These are phyloP conservation scores for Dolichotis patagonum DNA, from an alignment of 2,113 vertebrate species.

Conservation along the genomic window DNA sequence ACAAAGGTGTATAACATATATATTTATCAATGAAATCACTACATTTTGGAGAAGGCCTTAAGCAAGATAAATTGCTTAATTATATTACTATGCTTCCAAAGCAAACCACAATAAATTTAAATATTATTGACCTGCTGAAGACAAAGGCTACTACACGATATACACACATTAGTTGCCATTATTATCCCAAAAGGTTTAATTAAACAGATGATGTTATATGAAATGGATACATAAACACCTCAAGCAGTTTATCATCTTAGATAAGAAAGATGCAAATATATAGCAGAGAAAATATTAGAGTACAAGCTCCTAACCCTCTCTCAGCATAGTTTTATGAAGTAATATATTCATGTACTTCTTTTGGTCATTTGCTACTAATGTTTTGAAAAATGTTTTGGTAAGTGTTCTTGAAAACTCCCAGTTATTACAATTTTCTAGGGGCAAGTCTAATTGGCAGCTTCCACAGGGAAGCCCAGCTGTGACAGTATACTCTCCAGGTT, in stretches of 20 bases:
- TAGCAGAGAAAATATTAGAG: no score
- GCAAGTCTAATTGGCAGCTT: not conserved
- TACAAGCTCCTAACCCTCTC: not conserved
- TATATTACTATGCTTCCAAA: not conserved
- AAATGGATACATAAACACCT: not conserved
- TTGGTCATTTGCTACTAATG: not conserved
- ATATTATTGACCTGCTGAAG: not conserved
- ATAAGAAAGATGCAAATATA: not conserved
- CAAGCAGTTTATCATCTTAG: not conserved
- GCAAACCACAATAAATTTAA: not conserved
- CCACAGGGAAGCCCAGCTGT: not conserved
- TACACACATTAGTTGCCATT: not conserved
- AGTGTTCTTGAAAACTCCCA: constrained; percentile 19
- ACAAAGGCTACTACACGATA: not conserved
- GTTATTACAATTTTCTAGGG: not conserved
- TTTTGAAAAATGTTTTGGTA: not conserved
- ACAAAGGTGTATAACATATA: not conserved
- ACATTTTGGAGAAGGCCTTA: not conserved
- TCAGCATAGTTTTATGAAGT: not conserved
- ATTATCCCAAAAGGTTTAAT: not conserved
- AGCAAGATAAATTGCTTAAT: not conserved
- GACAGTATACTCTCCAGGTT: not conserved
- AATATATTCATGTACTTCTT: not conserved
- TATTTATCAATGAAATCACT: not conserved
- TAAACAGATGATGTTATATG: not conserved